Conservation (phyloP, 2,113 vertebrate species). For the Rhadina sibilatrix region DNA sequence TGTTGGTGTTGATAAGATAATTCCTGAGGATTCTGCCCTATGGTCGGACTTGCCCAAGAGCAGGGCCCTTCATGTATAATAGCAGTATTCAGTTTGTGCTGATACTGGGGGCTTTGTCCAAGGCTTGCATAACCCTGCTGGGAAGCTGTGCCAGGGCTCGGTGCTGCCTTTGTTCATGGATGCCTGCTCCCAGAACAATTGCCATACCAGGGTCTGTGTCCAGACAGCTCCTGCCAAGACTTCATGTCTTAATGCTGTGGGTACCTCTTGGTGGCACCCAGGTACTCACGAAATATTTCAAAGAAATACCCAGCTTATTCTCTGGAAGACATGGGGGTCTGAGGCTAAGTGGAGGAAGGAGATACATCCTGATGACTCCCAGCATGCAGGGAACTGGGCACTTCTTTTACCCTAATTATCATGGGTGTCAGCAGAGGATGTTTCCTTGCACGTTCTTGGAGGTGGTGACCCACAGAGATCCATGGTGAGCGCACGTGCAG, state of each 20-base stretch:
- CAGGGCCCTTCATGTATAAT: not conserved
- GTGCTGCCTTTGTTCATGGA: not conserved
- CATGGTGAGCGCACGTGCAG: accelerated
- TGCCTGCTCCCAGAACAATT: not conserved
- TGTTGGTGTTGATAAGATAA: not conserved
- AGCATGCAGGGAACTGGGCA: accelerated
- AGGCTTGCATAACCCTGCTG: slow-evolving; percentile 22
- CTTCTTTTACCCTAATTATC: not conserved
- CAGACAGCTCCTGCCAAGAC: not conserved
- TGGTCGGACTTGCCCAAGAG: not conserved
- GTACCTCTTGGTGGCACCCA: not conserved
- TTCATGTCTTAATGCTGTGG: accelerated
- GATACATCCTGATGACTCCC: not conserved
- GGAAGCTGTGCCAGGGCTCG: slow-evolving; percentile 14
- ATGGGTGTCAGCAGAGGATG: accelerated
- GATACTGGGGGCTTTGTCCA: slow-evolving; percentile 15
- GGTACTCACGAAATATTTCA: not conserved
- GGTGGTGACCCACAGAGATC: not conserved
- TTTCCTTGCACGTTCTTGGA: not conserved
- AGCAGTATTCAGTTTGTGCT: not conserved
- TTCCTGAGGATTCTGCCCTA: not conserved
- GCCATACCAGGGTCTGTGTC: not conserved
- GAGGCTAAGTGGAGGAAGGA: not conserved
- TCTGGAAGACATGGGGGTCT: not conserved
- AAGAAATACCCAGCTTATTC: not conserved